Evolutionary conservation across 2,113 vertebrate genomes (phyloP).

Genomic region (Aphyosemion australe): DNA sequence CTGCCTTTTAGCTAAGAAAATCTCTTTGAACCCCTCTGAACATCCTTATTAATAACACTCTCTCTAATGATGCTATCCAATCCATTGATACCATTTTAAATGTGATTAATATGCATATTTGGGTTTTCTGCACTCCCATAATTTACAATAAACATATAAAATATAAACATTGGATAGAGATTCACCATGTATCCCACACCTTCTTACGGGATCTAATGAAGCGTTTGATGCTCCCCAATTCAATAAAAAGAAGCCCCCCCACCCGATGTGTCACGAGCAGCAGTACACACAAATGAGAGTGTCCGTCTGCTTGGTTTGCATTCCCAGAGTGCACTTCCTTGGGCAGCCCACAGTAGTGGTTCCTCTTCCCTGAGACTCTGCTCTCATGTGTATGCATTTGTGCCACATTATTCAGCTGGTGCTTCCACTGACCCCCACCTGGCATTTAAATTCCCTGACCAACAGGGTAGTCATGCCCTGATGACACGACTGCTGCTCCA

Average conservation of each 20-base stretch:
- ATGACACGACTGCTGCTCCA: constrained; percentile 79
- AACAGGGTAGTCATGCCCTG: constrained; percentile 81
- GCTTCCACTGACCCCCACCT: constrained; percentile 85
- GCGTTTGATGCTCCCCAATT: constrained; percentile 75
- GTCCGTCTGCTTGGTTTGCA: constrained; percentile 78
- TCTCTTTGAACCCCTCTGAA: constrained; percentile 34
- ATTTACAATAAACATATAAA: constrained; percentile 46
- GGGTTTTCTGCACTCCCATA: constrained; percentile 12
- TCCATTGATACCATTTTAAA: not conserved
- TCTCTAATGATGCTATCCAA: constrained; percentile 30
- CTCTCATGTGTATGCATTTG: constrained; percentile 85
- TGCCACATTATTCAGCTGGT: constrained; percentile 83
- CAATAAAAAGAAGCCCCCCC: constrained; percentile 78
- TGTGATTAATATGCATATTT: not conserved
- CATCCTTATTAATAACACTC: constrained; percentile 29
- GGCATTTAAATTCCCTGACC: constrained; percentile 86
- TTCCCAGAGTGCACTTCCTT: constrained; percentile 79
- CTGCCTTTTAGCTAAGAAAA: constrained; percentile 8
- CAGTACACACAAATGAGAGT: constrained; percentile 79
- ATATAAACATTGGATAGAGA: constrained; percentile 52
- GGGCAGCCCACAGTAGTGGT: constrained; percentile 53
- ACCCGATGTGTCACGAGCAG: constrained; percentile 71
- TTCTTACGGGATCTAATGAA: constrained; percentile 79
- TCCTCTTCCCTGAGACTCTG: constrained; percentile 53
- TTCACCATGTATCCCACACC: constrained; percentile 54